phyloP scores from a whole-genome alignment of 2,888 invertebrate species.

The Teinopalpus imperialis region DNA sequence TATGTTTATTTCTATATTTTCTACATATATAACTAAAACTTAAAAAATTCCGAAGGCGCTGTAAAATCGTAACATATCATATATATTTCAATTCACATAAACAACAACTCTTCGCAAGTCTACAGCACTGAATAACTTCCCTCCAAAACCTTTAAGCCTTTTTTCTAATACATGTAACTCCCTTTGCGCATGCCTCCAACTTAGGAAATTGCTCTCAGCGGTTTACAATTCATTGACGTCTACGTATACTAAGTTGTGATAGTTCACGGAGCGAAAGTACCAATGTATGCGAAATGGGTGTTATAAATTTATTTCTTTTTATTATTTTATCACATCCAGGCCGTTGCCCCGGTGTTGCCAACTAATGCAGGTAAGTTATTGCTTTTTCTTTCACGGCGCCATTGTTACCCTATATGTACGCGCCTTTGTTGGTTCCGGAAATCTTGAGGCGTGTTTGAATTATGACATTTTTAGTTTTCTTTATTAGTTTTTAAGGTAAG shows the following conservation, averaged over 20 bases:
- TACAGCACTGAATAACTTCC: constrained; percentile 49
- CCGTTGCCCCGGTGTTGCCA: constrained; percentile 11
- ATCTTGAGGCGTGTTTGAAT: constrained; percentile 7
- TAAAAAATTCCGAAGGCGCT: too few species aligned
- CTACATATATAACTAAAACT: too few species aligned
- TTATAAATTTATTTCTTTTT: constrained; percentile 13
- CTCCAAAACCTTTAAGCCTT: constrained; percentile 36
- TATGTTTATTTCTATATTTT: too few species aligned
- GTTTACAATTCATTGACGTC: constrained; percentile 9
- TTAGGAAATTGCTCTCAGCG: constrained; percentile 2
- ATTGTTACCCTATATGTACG: constrained; percentile 3
- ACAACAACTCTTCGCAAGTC: constrained; percentile 32
- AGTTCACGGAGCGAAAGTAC: not conserved
- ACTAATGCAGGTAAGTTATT: constrained; percentile 5
- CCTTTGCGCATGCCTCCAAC: constrained; percentile 29
- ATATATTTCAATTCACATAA: constrained; percentile 10
- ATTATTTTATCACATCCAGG: constrained; percentile 16
- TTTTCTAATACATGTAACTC: constrained; percentile 18
- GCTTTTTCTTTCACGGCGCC: constrained; percentile 7
- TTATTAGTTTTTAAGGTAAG: too few species aligned
- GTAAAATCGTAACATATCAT: too few species aligned
- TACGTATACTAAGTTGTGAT: not conserved
- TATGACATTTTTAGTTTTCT: too few species aligned
- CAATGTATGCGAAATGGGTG: constrained; percentile 12
- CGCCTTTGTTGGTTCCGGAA: constrained; percentile 20